Evolutionary conservation across 2,888 invertebrate species (phyloP).

Genomic region (Selenia dentaria): DNA sequence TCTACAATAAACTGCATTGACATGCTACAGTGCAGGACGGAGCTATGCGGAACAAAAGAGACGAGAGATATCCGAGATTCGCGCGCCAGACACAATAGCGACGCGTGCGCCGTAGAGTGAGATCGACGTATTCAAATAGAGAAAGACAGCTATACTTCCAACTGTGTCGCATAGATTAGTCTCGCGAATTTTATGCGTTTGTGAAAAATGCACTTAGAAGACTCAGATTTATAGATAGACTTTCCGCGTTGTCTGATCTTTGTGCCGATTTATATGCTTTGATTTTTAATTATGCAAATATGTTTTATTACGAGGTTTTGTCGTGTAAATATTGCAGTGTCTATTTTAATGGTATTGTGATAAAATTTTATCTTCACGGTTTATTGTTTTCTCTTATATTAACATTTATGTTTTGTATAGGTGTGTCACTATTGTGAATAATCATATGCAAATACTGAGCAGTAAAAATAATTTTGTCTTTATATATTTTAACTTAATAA

Average conservation of each 20-base stretch:
- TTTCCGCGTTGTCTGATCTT: slow-evolving; percentile 49
- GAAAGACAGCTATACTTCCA: slow-evolving; percentile 47
- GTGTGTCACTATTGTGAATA: too few relatives aligned
- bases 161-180: slow-evolving; percentile 53
- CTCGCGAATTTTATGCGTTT: slow-evolving; percentile 78
- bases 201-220: slow-evolving; percentile 76
- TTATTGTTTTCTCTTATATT: neutral
- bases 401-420: too few relatives aligned
- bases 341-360: neutral
- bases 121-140: slow-evolving; percentile 54
- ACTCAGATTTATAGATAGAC: slow-evolving; percentile 69
- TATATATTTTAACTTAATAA: too few relatives aligned
- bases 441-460: too few relatives aligned
- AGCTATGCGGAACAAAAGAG: slow-evolving; percentile 60
- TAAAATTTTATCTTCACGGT: neutral
- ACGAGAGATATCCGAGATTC: slow-evolving; percentile 54
- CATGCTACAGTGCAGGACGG: slow-evolving; percentile 64
- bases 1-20: slow-evolving; percentile 84
- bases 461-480: too few relatives aligned
- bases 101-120: slow-evolving; percentile 71
- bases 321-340: neutral
- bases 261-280: slow-evolving; percentile 21
- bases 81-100: slow-evolving; percentile 77
- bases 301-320: neutral
- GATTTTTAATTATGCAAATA: slow-evolving; percentile 3